Conservation (phyloP, 2,797 vertebrate species). For the Hoplostethus atlanticus region DNA sequence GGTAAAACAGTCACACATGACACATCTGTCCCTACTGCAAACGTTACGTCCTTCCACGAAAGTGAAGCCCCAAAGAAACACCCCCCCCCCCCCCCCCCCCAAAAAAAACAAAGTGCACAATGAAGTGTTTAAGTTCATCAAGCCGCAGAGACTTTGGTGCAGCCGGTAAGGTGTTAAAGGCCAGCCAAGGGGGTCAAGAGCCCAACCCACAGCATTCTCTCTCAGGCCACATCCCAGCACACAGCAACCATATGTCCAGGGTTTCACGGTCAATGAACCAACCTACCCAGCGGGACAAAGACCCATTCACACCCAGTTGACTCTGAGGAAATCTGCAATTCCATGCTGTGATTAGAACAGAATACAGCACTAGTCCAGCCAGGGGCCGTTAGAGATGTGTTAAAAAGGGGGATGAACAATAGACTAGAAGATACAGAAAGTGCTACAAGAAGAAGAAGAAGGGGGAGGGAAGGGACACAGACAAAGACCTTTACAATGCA, state of each 20-base stretch:
- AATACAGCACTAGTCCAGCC: constrained; percentile 76
- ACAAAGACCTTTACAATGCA: constrained; percentile 68
- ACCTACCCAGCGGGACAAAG: constrained; percentile 83
- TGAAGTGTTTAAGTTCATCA: constrained; percentile 87
- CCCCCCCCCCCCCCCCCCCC: constrained; percentile 27
- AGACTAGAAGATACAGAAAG: constrained; percentile 28
- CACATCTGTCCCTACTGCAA: constrained; percentile 67
- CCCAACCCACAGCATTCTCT: constrained; percentile 81
- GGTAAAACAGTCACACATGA: constrained; percentile 65
- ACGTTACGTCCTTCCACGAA: constrained; percentile 51
- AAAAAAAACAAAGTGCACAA: constrained; percentile 59
- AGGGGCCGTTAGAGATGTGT: constrained; percentile 44
- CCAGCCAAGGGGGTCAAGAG: constrained; percentile 71
- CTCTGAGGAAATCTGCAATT: constrained; percentile 78
- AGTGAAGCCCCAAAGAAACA: constrained; percentile 48
- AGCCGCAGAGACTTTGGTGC: constrained; percentile 62
- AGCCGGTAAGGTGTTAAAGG: constrained; percentile 76
- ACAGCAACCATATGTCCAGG: constrained; percentile 86
- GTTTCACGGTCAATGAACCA: constrained; percentile 79
- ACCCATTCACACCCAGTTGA: constrained; percentile 76
- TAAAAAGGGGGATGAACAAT: constrained; percentile 38
- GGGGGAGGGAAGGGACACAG: constrained; percentile 24
- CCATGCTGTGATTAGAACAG: constrained; percentile 74
- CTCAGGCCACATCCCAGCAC: constrained; percentile 72
- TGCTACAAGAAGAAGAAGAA: constrained; percentile 25